These are phyloP conservation scores for Sesia bembeciformis DNA, from an alignment of 2,888 invertebrate genomes.

Conservation along the genomic window DNA sequence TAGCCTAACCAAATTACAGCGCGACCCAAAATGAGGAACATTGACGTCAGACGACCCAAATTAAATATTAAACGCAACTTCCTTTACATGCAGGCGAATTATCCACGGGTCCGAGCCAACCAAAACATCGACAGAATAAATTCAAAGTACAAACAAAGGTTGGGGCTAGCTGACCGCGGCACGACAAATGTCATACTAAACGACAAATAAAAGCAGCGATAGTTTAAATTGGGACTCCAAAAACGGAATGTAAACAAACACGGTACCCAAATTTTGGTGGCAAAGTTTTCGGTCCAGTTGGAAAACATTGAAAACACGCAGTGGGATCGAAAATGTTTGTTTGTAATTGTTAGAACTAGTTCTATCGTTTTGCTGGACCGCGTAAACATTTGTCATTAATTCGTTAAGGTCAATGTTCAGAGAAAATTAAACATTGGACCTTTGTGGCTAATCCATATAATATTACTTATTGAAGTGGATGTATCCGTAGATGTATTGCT, in stretches of 20 bases:
- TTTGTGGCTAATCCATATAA: background rate
- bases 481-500: no score
- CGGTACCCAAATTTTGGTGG: constrained; percentile 37
- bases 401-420: background rate
- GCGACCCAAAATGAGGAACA: constrained; percentile 35
- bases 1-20: constrained; percentile 44
- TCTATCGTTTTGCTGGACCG: constrained; percentile 14
- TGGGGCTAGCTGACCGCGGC: constrained; percentile 36
- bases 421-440: background rate
- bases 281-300: constrained; percentile 48
- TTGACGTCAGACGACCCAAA: constrained; percentile 46
- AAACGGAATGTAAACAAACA: constrained; percentile 67
- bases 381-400: constrained; percentile 5
- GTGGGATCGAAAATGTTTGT: constrained; percentile 42
- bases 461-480: background rate
- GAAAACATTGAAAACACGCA: constrained; percentile 55
- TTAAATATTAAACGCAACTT: constrained; percentile 58
- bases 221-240: constrained; percentile 69
- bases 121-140: constrained; percentile 47
- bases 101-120: constrained; percentile 26
- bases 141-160: constrained; percentile 55
- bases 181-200: constrained; percentile 64
- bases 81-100: constrained; percentile 52
- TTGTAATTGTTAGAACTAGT: constrained; percentile 42
- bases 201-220: constrained; percentile 68